These are phyloP conservation scores for Tangachromis dhanisi DNA, from an alignment of 2,113 vertebrate genomes.

Conservation along the genomic window DNA sequence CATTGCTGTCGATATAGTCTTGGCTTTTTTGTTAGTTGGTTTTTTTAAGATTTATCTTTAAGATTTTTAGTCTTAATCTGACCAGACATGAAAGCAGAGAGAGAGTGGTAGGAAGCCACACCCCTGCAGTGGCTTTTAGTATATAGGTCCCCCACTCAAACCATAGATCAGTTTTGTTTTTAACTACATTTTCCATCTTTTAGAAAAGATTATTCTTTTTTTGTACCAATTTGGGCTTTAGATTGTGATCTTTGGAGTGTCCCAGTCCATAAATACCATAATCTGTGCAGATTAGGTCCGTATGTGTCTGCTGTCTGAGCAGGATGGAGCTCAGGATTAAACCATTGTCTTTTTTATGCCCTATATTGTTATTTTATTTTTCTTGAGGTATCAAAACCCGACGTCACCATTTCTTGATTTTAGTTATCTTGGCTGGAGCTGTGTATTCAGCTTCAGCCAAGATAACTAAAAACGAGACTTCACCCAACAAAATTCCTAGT, in stretches of 20 bases:
- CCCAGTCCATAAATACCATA: not conserved
- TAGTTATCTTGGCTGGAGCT: not conserved
- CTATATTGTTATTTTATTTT: not conserved
- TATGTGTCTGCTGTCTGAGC: not conserved
- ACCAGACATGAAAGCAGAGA: not conserved
- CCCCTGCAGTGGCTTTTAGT: not conserved
- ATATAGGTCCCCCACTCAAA: not conserved
- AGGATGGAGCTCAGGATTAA: not conserved
- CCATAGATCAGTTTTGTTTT: not conserved
- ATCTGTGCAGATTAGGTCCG: not conserved
- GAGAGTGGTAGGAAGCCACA: accelerated
- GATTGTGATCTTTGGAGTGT: not conserved
- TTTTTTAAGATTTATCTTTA: not conserved
- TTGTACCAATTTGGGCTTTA: accelerated
- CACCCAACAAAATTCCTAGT: accelerated
- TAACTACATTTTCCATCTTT: not conserved
- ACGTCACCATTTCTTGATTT: not conserved
- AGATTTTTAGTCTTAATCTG: not conserved
- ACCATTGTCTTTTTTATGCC: not conserved
- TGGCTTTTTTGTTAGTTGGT: accelerated
- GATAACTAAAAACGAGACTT: not conserved
- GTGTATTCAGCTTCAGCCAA: not conserved
- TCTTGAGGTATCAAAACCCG: accelerated
- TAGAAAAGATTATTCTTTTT: not conserved
- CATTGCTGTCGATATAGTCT: accelerated